Evolutionary conservation across 2,797 vertebrate genomes (phyloP), one percentile per base, ranked within the genome.

Genomic region (Oreonectes daqikongensis): DNA sequence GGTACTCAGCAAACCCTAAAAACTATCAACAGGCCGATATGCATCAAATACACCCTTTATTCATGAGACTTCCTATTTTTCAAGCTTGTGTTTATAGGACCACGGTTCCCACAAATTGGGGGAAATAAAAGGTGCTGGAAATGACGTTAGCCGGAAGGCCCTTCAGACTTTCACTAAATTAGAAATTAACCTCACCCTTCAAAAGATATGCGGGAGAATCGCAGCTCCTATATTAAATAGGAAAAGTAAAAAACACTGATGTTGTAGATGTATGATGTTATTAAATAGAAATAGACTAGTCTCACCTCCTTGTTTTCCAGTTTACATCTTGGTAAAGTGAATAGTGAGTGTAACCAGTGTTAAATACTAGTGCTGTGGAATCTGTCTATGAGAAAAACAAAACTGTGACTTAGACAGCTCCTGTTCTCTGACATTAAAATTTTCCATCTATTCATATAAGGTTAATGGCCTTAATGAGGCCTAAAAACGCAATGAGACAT

Each of bases 381-480:
- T 67, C 2, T 40, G 12, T 68, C 42, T 2, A 20, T 53, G 18
- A n/a, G 17, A 57, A 55, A 28, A 18, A 73, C 40, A 28, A 50
- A 50, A 55, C 57, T 60, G 72, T 67, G 66, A 81, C 61, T 50
- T 44, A 26, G 65, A 65, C 76, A 32, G 60, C 61, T 40, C 50
- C 61, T 75, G 71, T 77, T 64, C 69, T 50, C 68, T 78, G 57
- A 63, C 70, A 82, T 81, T 79, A 81, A 75, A 81, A 65, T 55
- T n/a, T 50, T 59, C 78, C 69, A 60, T 71, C 60, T 64, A 52
- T 60, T 75, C 76, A 44, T 75, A 72, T 61, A 80, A 83, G 82
- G 71, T 82, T 75, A 77, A 80, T 80, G 63, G 59, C 68, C 70
- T 69, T 77, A 79, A 82, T 82, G 75, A 81, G 70, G 75, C 82